Evolutionary conservation across 2,113 vertebrate genomes (phyloP), one percentile per base, ranked within the genome.

Genomic region (Nanorana parkeri): DNA sequence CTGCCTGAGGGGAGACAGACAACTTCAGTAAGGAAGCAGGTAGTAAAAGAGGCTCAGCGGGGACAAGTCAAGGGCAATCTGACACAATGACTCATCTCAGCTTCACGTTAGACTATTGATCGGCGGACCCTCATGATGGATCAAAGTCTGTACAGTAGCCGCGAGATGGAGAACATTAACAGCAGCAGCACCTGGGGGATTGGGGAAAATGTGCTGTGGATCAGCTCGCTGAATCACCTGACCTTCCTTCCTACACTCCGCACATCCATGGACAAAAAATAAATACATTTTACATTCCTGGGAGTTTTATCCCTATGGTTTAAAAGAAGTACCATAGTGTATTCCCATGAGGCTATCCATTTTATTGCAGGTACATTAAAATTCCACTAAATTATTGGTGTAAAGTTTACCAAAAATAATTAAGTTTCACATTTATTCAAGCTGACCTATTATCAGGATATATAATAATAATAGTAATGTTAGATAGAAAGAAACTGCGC

Each of bases 91-190:
- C 72, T 75, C 29, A 75, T 75, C 72, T 16, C 28, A 23, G 11
- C 29, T 61, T 36, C 55, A 61, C 20, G 55, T 36, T 56, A 75
- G 72, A 41, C 72, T 60, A 75, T 75, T 75, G 72, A 75, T 75
- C 17, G 11, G 15, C 56, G 21, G 72, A 75, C 72, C 55, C 72
- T 41, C 55, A 60, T 74, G 29, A 5, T 28, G 13, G 26, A 74
- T 36, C 26, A 75, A 61, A 61, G 72, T 75, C 28, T 75, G 41
- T 23, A 75, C 29, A 23, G 23, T 41, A 61, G 72, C 24, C 36
- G 32, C 11, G 29, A 58, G 56, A 75, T 60, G 55, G 52, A 61
- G 55, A 61, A 58, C n/a, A 61, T 61, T 75, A 75, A 75, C 56
- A 75, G 23, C 55, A 7, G 58, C 28, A 58, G 52, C 55, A 75